Evolutionary conservation across 2,888 invertebrate genomes (phyloP).

Genomic region (Apodemia hepburni): DNA sequence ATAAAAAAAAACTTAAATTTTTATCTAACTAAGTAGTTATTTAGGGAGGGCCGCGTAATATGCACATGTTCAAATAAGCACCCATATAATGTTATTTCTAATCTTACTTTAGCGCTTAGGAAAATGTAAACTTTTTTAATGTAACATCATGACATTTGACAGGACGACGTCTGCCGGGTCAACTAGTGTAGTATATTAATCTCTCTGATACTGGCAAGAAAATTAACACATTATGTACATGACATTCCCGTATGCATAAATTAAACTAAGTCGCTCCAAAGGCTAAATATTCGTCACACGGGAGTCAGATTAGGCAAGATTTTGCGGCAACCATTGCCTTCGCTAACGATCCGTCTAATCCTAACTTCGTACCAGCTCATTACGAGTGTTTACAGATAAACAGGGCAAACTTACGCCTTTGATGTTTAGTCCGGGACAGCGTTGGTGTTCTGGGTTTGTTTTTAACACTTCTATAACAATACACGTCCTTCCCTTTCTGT

Average conservation of each 20-base stretch:
- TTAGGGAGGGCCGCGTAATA: too few species aligned
- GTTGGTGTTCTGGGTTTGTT: conserved; percentile 80
- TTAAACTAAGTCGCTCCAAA: background rate
- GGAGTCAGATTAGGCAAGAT: conserved; percentile 16
- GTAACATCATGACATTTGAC: too few species aligned
- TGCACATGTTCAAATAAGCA: too few species aligned
- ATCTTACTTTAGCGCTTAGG: too few species aligned
- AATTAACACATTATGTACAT: background rate
- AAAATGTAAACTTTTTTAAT: too few species aligned
- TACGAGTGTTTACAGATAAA: conserved; percentile 51
- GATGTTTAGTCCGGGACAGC: conserved; percentile 30
- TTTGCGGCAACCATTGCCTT: conserved; percentile 36
- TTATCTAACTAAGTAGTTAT: too few species aligned
- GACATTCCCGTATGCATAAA: background rate
- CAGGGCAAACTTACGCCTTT: conserved; percentile 32
- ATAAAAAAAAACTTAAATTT: too few species aligned
- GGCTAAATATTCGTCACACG: conserved; percentile 11
- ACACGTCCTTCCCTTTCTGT: conserved; percentile 73
- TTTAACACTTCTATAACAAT: conserved; percentile 70
- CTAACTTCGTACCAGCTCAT: conserved; percentile 49
- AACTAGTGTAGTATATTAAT: too few species aligned
- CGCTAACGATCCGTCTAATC: conserved; percentile 53
- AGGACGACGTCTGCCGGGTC: too few species aligned
- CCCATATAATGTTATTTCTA: too few species aligned
- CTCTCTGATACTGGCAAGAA: background rate